Evolutionary conservation across 2,113 vertebrate species (phyloP).

Genomic region (zebrafish (Danio rerio)): GRCz12tu NC_133184.1:35388501-35389000

Average conservation of each 20-base stretch:
- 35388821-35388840: neutral
- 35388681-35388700: slow-evolving; percentile 94
- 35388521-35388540: no score
- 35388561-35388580: no score
- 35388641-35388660: slow-evolving; percentile 75
- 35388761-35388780: slow-evolving; percentile 97
- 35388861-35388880: slow-evolving; percentile 1
- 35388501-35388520: no score
- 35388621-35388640: neutral
- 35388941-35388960: neutral
- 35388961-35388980: neutral
- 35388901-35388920: neutral
- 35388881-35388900: neutral
- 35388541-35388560: no score
- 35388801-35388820: slow-evolving; percentile 44
- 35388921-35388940: neutral
- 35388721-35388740: slow-evolving; percentile 89
- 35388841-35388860: neutral
- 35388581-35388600: no score
- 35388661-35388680: slow-evolving; percentile 85
- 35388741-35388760: slow-evolving; percentile 95
- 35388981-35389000: neutral
- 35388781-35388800: slow-evolving; percentile 90
- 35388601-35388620: no score
- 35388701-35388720: slow-evolving; percentile 90